Evolutionary conservation across 2,888 invertebrate genomes (phyloP), one percentile per base, ranked within the genome.

Genomic region (Dynastes hyllus): DNA sequence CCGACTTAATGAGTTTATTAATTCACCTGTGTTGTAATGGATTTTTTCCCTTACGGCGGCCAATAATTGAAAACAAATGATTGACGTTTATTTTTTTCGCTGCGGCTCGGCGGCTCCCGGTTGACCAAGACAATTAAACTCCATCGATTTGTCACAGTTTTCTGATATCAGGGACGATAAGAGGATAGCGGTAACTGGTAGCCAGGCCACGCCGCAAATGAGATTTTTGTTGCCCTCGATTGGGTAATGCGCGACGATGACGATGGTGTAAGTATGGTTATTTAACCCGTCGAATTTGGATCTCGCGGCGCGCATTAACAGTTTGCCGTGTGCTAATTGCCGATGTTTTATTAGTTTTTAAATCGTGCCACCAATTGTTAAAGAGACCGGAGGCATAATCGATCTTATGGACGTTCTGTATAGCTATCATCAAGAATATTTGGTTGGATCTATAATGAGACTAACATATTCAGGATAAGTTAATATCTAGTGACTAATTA

Each of bases 51-150:
- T 75, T 61, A 75, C 58, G 73, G 73, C 73, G 61, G 73, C 73
- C 63, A 75, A 75, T 75, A 75, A 75, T 75, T 75, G 73, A 75
- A 75, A 75, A 75, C 73, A 75, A 75, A 75, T 75, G 73, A 75
- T 75, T 75, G 73, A 75, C 73, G 73, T 75, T 50, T 61, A 75
- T 75, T 75, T 75, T 70, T 75, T 75, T 45, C 29, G 13, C 61
- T 75, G 73, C 63, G 61, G 27, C 73, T 32, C 13, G 22, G 73
- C 73, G 73, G 73, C 73, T 75, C 73, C 73, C 45, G 45, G 73
- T 75, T 75, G 73, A 75, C 73, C 73, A 63, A 75, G 63, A 75
- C 73, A 75, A 75, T 75, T 75, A 75, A 75, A 75, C 73, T 58
- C 40, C 73, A 63, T 75, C 73, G 73, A 75, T 75, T 75, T 75